phyloP scores from a whole-genome alignment of 2,888 invertebrate species.

The Cerastoderma edule region DNA sequence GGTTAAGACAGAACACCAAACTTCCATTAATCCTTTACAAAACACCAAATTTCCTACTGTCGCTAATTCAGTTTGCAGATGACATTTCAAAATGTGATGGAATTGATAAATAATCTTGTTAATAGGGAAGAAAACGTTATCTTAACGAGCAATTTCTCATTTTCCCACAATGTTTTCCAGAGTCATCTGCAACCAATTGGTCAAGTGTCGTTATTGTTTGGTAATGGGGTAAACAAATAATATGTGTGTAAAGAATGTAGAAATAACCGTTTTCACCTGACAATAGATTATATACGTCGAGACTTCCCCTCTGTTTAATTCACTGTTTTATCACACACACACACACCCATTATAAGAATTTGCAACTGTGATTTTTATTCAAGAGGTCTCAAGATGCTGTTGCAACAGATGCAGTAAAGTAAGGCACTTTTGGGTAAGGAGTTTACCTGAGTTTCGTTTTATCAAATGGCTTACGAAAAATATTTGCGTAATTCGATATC shows the following conservation, averaged over 20 bases:
- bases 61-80: neutral
- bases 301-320: neutral
- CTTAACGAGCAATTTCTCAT: neutral
- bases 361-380: neutral
- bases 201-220: too few species aligned
- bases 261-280: neutral
- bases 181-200: too few species aligned
- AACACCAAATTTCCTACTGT: neutral
- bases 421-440: too few species aligned
- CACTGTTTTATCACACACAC: neutral
- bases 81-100: too few species aligned
- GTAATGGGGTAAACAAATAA: slow-evolving; percentile 3
- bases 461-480: too few species aligned
- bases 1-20: too few species aligned
- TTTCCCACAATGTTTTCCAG: slow-evolving; percentile 8
- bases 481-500: too few species aligned
- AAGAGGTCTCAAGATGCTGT: neutral
- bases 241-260: neutral
- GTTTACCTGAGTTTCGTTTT: too few species aligned
- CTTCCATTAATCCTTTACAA: too few species aligned
- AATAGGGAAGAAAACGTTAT: neutral
- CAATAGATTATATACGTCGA: neutral
- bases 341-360: too few species aligned
- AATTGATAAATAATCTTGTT: neutral
- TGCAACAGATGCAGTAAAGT: neutral